These are phyloP conservation scores for Rhadinocentrus ornatus DNA, from an alignment of 2,797 vertebrate species.

Conservation along the genomic window DNA sequence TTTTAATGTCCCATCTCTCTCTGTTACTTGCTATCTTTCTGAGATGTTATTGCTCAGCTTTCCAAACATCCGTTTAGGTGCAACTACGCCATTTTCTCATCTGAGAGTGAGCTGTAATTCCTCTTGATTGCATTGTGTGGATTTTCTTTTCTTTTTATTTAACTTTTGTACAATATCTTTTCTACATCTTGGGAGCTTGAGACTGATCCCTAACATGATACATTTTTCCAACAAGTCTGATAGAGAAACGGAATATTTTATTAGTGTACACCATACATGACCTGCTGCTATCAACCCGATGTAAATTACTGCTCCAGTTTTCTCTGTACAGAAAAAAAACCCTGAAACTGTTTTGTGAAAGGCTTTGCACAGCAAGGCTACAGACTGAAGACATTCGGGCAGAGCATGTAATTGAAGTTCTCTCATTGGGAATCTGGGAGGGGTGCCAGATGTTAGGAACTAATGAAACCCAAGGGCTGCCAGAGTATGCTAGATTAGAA, in stretches of 20 bases:
- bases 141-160: constrained; percentile 5
- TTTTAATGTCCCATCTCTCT: constrained; percentile 61
- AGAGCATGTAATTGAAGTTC: constrained; percentile 71
- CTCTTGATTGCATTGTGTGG: constrained; percentile 19
- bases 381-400: constrained; percentile 53
- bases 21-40: constrained; percentile 42
- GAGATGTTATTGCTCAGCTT: constrained; percentile 33
- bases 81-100: constrained; percentile 22
- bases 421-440: constrained; percentile 71
- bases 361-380: constrained; percentile 42
- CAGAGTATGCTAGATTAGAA: constrained; percentile 63
- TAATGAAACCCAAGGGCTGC: constrained; percentile 75
- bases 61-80: neutral
- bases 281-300: constrained; percentile 6
- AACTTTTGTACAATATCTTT: neutral
- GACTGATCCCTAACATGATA: neutral
- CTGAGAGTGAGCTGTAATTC: constrained; percentile 37
- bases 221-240: neutral
- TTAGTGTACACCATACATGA: neutral
- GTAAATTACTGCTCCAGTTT: constrained; percentile 13
- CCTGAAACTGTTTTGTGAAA: constrained; percentile 26
- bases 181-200: neutral
- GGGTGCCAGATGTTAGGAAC: constrained; percentile 65
- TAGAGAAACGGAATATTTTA: neutral
- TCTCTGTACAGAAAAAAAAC: constrained; percentile 1